Conservation (phyloP, 2,797 vertebrate genomes). For the Babyrousa celebensis region DNA sequence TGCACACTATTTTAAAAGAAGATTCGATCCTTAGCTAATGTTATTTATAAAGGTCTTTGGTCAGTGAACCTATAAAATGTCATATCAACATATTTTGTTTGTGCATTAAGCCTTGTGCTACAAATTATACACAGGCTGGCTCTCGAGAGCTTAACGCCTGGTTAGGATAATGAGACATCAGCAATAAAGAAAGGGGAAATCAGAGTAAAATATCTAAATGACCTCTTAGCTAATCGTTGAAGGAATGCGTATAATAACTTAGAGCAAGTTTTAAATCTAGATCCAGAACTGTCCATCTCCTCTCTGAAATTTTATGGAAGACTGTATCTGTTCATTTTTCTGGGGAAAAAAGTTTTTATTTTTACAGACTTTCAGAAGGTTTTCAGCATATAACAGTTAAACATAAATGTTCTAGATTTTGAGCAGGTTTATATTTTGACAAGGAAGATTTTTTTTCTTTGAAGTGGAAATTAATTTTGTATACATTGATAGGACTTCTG, state of each 20-base stretch:
- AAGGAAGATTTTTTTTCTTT: neutral
- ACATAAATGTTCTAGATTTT: slow-evolving; percentile 20
- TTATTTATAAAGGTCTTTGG: neutral
- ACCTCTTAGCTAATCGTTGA: neutral
- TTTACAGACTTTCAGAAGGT: neutral
- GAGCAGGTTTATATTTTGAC: slow-evolving; percentile 19
- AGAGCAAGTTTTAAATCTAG: neutral
- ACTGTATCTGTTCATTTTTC: slow-evolving; percentile 30
- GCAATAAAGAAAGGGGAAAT: neutral
- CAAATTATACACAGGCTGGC: neutral
- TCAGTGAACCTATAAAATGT: neutral
- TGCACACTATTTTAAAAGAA: slow-evolving; percentile 29
- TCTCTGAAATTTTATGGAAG: slow-evolving; percentile 22
- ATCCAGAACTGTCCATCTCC: neutral
- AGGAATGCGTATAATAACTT: neutral
- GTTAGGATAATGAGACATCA: neutral
- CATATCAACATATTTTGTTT: neutral
- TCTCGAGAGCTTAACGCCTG: neutral
- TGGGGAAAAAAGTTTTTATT: neutral
- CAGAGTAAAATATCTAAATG: neutral
- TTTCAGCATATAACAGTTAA: neutral
- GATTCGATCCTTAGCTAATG: neutral
- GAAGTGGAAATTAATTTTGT: neutral
- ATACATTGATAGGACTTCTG: neutral
- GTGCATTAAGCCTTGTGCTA: neutral